Evolutionary conservation across 2,888 invertebrate genomes (phyloP).

Genomic region (Synergus umbraculus): DNA sequence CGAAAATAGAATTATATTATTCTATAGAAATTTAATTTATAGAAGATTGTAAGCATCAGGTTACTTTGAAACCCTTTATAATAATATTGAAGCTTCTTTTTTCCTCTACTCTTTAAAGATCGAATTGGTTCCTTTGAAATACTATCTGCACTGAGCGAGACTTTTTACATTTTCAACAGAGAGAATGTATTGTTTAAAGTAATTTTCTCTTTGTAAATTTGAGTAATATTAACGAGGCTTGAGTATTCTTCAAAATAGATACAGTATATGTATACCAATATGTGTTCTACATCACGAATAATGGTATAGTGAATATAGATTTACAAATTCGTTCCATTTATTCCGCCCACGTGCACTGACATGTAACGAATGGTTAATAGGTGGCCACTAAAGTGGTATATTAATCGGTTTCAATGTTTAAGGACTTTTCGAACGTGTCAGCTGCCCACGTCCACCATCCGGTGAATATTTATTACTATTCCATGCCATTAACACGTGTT

Average conservation of each 20-base stretch:
- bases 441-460: conserved; percentile 22
- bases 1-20: too few species aligned
- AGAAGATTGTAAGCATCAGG: background rate
- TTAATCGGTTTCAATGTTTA: conserved; percentile 33
- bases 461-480: conserved; percentile 37
- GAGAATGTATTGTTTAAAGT: too few species aligned
- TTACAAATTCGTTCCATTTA: conserved; percentile 20
- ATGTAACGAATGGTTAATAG: conserved; percentile 10
- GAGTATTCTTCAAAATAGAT: too few species aligned
- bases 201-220: too few species aligned
- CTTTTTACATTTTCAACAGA: background rate
- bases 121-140: background rate
- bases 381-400: conserved; percentile 8
- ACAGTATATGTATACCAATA: too few species aligned
- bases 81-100: background rate
- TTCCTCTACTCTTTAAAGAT: background rate
- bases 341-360: conserved; percentile 7
- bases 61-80: background rate
- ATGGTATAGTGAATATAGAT: background rate
- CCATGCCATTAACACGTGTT: conserved; percentile 34
- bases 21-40: too few species aligned
- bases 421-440: conserved; percentile 31
- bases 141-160: background rate
- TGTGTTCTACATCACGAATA: too few species aligned
- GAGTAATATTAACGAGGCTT: too few species aligned